Percentiles rank a stretch among this genome's conserved stretches.
These are phyloP conservation scores for Drosophila ohnishii DNA, from an alignment of 1,140 invertebrate genomes.

Conservation along the genomic window DNA sequence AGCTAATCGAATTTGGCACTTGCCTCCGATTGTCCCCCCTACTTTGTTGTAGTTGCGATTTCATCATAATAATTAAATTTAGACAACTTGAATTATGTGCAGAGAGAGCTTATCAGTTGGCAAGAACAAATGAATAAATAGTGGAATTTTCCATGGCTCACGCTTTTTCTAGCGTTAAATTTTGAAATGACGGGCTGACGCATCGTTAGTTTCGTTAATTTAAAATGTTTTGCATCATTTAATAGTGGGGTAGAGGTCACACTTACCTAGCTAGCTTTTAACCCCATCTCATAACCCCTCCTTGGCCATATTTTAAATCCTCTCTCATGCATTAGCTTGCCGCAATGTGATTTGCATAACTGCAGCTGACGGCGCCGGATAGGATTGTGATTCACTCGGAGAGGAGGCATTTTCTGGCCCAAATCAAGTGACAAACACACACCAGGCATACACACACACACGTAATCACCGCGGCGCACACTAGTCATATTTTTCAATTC, in stretches of 20 bases:
- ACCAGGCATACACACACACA: not conserved
- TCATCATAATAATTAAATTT: conserved; percentile 9
- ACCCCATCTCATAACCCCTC: not conserved
- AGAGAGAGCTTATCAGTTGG: conserved; percentile 16
- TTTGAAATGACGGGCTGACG: conserved; percentile 27
- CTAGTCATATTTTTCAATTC: conserved; percentile 40
- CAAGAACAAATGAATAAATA: conserved; percentile 9
- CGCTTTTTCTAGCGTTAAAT: conserved; percentile 11
- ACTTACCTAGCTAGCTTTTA: conserved; percentile 2
- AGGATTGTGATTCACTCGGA: conserved; percentile 34
- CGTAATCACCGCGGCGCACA: conserved; percentile 18
- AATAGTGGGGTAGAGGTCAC: conserved; percentile 2
- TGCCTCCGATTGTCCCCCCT: not conserved
- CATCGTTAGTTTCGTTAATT: conserved; percentile 34
- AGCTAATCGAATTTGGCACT: conserved; percentile 31
- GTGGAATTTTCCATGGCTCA: conserved; percentile 37
- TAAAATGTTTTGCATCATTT: conserved; percentile 41
- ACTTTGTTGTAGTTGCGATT: conserved; percentile 14
- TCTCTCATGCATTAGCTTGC: conserved; percentile 5
- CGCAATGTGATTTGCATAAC: conserved; percentile 37
- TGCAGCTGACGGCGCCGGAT: conserved; percentile 6
- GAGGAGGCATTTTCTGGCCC: conserved; percentile 34
- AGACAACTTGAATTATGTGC: conserved; percentile 3
- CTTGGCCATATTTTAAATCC: not conserved
- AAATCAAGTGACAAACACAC: conserved; percentile 30